Evolutionary conservation across 1,140 invertebrate species (phyloP), one percentile per base, ranked within the genome.

Genomic region (Pemphigus obesinymphae): DNA sequence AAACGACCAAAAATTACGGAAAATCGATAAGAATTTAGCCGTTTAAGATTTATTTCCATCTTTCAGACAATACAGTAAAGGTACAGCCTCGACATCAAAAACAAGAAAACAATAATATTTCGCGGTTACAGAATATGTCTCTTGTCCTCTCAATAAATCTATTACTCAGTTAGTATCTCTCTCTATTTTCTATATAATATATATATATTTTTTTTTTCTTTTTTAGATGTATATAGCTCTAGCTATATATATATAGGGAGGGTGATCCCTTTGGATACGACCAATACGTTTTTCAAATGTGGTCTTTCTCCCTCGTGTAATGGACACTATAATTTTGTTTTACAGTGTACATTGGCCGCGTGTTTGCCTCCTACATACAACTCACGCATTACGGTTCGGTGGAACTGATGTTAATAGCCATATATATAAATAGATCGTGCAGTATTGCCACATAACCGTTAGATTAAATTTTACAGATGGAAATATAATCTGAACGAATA

Each of bases 241-340:
- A 10, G 37, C 37, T 45, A 45, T 45, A 45, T 45, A 63, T 63
- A 34, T 17, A 61, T 61, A 2, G 29, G 29, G 15, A n/a, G 29
- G 63, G 34, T 34, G 20, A 66, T 70, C 45, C 70, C 17, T 48
- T 73, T 31, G 70, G 70, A 17, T 73, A 73, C 45, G 5, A 1
- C 43, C 70, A 31, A 73, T 73, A 48, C 43, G 43, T 73, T 73
- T 73, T 73, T 50, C 70, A 43, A 31, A 73, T 50, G 29, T 17
- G n/a, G 66, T 70, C 66, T 43, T 43, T 26, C 17, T 43, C 37
- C 66, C 66, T 45, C n/a, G 23, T 70, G 66, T 43, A 73, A 73
- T 48, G 43, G 70, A 50, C 43, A 73, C 70, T 73, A 48, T 50
- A 50, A 50, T 73, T 50, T 73, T 31, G 70, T 73, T 73, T 50